phyloP scores from a whole-genome alignment of 2,888 invertebrate species.

The Mantis religiosa region DNA sequence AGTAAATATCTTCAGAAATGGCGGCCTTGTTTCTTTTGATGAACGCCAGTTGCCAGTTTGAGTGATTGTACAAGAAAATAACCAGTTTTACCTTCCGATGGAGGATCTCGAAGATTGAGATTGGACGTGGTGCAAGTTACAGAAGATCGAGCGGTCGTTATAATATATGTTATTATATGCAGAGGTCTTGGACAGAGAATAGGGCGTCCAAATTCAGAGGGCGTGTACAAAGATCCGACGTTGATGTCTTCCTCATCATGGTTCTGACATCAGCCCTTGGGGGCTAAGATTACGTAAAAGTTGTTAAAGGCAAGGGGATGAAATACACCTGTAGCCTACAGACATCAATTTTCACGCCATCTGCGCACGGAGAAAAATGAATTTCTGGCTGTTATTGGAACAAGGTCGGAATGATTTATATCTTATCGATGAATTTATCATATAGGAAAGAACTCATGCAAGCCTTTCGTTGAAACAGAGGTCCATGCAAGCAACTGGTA shows the following conservation, averaged over 20 bases:
- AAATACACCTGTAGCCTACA: neutral
- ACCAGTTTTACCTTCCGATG: neutral
- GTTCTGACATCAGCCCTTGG: neutral
- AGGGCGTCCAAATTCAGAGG: neutral
- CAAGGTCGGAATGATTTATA: neutral
- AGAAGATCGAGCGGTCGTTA: neutral
- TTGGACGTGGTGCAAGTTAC: neutral
- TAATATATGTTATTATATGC: conserved; percentile 15
- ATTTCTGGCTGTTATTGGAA: neutral
- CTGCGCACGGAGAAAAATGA: neutral
- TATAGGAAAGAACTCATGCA: neutral
- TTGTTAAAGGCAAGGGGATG: neutral
- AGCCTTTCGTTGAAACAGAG: too few species aligned
- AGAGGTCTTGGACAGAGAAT: neutral
- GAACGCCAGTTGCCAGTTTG: neutral
- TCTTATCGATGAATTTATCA: neutral
- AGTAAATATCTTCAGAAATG: neutral
- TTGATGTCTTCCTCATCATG: conserved; percentile 6
- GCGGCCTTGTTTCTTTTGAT: neutral
- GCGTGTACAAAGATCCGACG: neutral
- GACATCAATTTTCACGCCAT: neutral
- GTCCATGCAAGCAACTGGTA: too few species aligned
- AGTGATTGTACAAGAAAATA: neutral
- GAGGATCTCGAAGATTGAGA: neutral
- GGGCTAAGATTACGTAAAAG: neutral